phyloP scores from a whole-genome alignment of 1,140 invertebrate genomes.

The Drosophila sproati region DNA sequence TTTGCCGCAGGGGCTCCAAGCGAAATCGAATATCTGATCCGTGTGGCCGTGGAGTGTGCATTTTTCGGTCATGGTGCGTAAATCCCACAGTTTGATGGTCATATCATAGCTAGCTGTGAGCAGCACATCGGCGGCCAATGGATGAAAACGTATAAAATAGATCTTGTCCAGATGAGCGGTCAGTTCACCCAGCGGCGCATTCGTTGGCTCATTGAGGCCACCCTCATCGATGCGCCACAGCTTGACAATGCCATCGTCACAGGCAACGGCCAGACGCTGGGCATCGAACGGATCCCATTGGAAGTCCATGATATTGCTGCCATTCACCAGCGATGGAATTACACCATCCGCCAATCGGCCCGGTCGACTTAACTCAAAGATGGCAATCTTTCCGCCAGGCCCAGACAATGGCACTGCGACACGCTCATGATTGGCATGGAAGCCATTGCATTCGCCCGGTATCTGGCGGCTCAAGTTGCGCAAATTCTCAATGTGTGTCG shows the following conservation, averaged over 20 bases:
- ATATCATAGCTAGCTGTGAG: slow-evolving; percentile 95
- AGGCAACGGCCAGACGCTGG: slow-evolving; percentile 92
- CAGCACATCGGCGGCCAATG: slow-evolving; percentile 93
- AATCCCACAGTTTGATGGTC: slow-evolving; percentile 94
- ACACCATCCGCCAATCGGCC: slow-evolving; percentile 91
- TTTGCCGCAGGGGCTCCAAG: slow-evolving; percentile 95
- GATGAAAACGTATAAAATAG: slow-evolving; percentile 96
- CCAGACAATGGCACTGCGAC: slow-evolving; percentile 95
- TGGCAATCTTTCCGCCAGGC: slow-evolving; percentile 94
- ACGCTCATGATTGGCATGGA: slow-evolving; percentile 93
- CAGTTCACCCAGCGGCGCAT: slow-evolving; percentile 87
- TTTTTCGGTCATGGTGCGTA: slow-evolving; percentile 85
- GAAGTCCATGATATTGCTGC: slow-evolving; percentile 95
- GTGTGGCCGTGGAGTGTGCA: slow-evolving; percentile 87
- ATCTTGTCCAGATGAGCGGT: slow-evolving; percentile 95
- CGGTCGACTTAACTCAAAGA: slow-evolving; percentile 93
- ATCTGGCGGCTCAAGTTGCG: slow-evolving; percentile 95
- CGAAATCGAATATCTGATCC: slow-evolving; percentile 95
- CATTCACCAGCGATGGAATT: slow-evolving; percentile 94
- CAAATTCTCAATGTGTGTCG: slow-evolving; percentile 96
- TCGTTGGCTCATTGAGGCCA: slow-evolving; percentile 86
- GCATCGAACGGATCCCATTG: slow-evolving; percentile 96
- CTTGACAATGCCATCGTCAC: slow-evolving; percentile 95
- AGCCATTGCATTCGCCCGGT: slow-evolving; percentile 96
- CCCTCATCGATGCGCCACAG: slow-evolving; percentile 91